Evolutionary conservation across 2,797 vertebrate species (phyloP).

Genomic region (Peromyscus aztecus): DNA sequence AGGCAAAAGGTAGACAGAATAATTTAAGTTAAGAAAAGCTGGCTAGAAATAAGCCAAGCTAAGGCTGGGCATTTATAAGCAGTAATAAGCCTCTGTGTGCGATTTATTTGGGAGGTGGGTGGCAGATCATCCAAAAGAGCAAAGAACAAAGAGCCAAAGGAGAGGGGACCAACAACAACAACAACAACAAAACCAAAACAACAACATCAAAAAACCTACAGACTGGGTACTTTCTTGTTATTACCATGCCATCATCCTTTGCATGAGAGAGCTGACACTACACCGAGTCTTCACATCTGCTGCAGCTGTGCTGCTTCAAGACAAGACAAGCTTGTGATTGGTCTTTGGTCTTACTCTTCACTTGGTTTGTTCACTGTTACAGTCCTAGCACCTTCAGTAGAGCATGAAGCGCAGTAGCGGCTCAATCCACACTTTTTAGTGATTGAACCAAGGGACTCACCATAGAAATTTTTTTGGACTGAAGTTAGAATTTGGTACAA

Average conservation of each 20-base stretch:
- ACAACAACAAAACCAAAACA: too few species aligned
- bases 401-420: background rate
- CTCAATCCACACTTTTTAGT: background rate
- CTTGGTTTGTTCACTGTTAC: background rate
- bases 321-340: background rate
- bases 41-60: background rate
- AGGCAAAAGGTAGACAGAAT: background rate
- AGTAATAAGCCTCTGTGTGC: background rate
- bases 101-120: background rate
- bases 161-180: too few species aligned
- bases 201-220: background rate
- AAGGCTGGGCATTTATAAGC: background rate
- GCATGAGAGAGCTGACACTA: background rate
- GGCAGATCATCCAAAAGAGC: background rate
- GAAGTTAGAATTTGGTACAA: background rate
- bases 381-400: background rate
- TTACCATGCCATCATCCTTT: background rate
- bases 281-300: background rate
- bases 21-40: background rate
- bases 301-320: background rate
- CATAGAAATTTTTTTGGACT: background rate
- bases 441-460: background rate
- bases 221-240: fast-evolving
- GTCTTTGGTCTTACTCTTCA: background rate
- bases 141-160: background rate